Evolutionary conservation across 2,888 invertebrate genomes (phyloP), one percentile per base, ranked within the genome.

Genomic region (Incurvaria masculella): DNA sequence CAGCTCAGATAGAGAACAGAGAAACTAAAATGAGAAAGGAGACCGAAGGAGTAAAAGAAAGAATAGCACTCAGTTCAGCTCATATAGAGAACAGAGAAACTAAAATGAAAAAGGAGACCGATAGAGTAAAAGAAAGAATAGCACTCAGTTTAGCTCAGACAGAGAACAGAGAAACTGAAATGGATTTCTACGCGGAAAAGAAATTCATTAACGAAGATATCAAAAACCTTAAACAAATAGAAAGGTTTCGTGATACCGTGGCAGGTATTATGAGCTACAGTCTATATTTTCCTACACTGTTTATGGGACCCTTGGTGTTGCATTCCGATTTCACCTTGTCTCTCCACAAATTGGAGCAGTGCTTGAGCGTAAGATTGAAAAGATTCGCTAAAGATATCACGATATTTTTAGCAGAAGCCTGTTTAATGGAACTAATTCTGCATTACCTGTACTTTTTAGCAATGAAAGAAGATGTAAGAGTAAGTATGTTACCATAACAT

Each of bases 371-470:
- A 21, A 60, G 71, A 53, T 49, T 66, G 18, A 54, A 49, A 39
- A 53, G 55, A 45, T 57, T 75, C 14, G 3, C 60, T 0, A 49
- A 54, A 41, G 33, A 33, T 33, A 14, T 33, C 8, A 3, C 11
- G 14, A 33, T 33, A 33, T n/a, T 33, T 4, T 8, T 33, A 8
- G 4, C 14, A 14, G 8, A 33, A 14, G 69, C 82, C 48, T 55
- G 81, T 4, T 68, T 88, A 48, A 80, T 81, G 41, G 85, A 89
- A 56, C 63, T 86, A 42, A 63, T 76, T 0, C 66, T 88, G 42
- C 90, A 92, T 67, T 60, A 91, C 18, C 91, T 90, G 61, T 81
- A 87, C 45, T 85, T 84, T 61, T 84, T 87, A 10, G 66, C 89
- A 52, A 78, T 80, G 26, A 80, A 76, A 56, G 81, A 86, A 56